phyloP scores from a whole-genome alignment of 1,140 invertebrate genomes.

The Glossosoma conforme region DNA sequence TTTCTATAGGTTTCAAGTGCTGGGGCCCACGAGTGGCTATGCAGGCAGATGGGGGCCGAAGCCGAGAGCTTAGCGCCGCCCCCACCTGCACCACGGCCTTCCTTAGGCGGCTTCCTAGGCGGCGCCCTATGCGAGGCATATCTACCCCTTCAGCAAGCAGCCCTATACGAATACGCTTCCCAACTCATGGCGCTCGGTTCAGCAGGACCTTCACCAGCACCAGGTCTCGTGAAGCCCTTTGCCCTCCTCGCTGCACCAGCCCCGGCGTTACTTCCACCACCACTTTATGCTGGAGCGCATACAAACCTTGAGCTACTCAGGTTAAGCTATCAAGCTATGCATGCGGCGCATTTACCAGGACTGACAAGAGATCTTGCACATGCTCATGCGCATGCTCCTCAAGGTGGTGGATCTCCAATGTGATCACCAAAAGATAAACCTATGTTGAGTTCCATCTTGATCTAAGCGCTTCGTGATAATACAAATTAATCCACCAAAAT shows the following conservation, averaged over 20 bases:
- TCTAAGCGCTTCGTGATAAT: too few species aligned
- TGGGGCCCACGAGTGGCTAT: too few species aligned
- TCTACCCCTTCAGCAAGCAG: constrained; percentile 18
- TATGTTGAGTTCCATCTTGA: too few species aligned
- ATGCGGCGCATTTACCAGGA: too few species aligned
- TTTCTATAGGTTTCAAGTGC: too few species aligned
- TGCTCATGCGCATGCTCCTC: too few species aligned
- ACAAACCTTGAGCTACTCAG: constrained; percentile 8
- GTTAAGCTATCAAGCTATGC: too few species aligned
- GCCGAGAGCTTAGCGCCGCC: not conserved
- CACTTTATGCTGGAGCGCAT: constrained; percentile 2
- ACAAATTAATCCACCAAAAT: too few species aligned
- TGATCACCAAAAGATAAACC: too few species aligned
- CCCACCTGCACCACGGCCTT: constrained; percentile 5
- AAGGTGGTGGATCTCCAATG: too few species aligned
- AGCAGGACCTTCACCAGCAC: constrained; percentile 5
- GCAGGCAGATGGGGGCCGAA: too few species aligned
- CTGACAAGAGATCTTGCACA: too few species aligned
- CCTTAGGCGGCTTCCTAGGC: constrained; percentile 1
- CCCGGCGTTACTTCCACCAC: constrained; percentile 10
- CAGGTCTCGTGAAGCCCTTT: constrained; percentile 18
- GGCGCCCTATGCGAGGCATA: constrained; percentile 8
- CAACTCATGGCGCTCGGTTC: constrained; percentile 10
- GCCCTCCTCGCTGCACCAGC: constrained; percentile 14
- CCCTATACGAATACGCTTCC: constrained; percentile 21